Conservation (phyloP, 2,113 vertebrate species). For the Cisticola juncidis region DNA sequence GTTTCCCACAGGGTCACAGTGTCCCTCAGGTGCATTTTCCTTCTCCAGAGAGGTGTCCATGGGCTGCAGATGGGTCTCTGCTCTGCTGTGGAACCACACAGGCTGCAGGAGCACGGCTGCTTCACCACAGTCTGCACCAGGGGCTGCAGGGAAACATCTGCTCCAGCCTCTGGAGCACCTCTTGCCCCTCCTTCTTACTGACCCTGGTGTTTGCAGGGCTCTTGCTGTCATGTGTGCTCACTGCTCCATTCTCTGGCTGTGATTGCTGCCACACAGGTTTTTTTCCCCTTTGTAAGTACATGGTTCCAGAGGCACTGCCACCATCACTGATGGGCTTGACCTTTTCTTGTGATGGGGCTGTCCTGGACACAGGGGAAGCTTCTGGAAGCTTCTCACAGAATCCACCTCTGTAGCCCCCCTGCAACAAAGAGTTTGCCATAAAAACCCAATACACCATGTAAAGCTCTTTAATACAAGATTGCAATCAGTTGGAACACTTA, state of each 20-base stretch:
- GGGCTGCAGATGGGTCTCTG: not conserved
- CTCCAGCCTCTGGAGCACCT: not conserved
- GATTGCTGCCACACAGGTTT: not conserved
- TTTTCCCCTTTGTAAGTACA: not conserved
- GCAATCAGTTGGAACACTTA: not conserved
- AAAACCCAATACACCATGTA: not conserved
- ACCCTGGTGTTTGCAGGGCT: not conserved
- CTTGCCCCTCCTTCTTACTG: not conserved
- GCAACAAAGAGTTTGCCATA: not conserved
- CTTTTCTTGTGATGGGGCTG: fast-evolving
- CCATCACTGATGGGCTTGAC: fast-evolving
- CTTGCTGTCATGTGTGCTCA: not conserved
- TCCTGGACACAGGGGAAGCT: not conserved
- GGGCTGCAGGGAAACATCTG: not conserved
- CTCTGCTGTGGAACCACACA: fast-evolving
- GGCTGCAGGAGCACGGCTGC: not conserved
- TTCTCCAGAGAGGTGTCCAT: not conserved
- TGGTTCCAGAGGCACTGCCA: no score
- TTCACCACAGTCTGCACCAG: not conserved
- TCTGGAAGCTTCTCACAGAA: not conserved
- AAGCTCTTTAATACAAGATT: not conserved
- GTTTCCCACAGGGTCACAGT: not conserved
- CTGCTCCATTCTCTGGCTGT: not conserved
- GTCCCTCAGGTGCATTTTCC: not conserved
- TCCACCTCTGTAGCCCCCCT: not conserved